phyloP scores from a whole-genome alignment of 2,888 invertebrate species.

The Eustalomyia histrio region DNA sequence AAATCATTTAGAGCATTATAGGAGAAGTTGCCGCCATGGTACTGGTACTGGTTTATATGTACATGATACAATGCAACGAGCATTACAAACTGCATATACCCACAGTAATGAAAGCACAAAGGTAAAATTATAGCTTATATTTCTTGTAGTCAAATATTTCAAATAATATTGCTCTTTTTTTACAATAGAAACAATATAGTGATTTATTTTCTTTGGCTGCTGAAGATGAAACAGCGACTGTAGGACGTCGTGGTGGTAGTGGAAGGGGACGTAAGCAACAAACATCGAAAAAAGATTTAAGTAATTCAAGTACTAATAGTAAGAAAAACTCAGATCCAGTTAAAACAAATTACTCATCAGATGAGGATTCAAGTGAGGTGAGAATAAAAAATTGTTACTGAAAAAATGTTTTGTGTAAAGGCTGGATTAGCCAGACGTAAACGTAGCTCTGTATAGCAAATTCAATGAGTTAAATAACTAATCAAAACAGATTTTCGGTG shows the following conservation, averaged over 20 bases:
- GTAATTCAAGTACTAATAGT: conserved; percentile 78
- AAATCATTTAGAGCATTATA: conserved; percentile 94
- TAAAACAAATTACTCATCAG: conserved; percentile 85
- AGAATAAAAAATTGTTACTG: conserved; percentile 67
- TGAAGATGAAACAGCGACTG: conserved; percentile 88
- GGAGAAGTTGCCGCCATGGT: conserved; percentile 84
- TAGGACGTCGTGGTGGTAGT: conserved; percentile 83
- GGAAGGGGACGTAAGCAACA: conserved; percentile 83
- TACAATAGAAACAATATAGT: conserved; percentile 88
- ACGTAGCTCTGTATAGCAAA: too few species aligned
- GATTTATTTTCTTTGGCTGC: conserved; percentile 94
- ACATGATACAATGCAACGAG: conserved; percentile 94
- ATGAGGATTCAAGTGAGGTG: conserved; percentile 91
- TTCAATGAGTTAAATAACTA: too few species aligned
- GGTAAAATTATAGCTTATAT: conserved; percentile 75
- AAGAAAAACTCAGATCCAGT: conserved; percentile 80
- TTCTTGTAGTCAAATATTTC: not conserved
- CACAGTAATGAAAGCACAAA: conserved; percentile 93
- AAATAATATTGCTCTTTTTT: conserved; percentile 52
- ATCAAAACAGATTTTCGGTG: too few species aligned
- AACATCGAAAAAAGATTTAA: conserved; percentile 80
- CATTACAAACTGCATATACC: conserved; percentile 92
- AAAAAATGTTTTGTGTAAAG: too few species aligned
- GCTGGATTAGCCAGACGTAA: too few species aligned
- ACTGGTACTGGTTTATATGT: conserved; percentile 90